A percentile compares a stretch with the other conserved stretches of the same genome.
Evolutionary conservation across 2,888 invertebrate species (phyloP).

Genomic region (Thyatira batis): DNA sequence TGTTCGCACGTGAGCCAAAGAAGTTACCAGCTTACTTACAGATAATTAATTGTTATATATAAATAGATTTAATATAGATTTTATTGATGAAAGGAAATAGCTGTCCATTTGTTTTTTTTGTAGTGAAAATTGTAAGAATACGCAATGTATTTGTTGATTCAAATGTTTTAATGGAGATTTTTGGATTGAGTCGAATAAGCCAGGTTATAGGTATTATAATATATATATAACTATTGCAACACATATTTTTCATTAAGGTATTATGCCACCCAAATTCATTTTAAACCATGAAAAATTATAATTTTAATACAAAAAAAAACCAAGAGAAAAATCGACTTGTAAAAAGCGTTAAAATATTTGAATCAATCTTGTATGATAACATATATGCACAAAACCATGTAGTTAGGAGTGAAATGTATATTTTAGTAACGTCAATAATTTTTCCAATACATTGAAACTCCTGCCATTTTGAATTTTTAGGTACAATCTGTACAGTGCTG

Average conservation of each 20-base stretch:
- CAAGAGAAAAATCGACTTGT: neutral
- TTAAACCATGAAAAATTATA: too few species aligned
- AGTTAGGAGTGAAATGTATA: conserved; percentile 29
- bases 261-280: too few species aligned
- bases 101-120: conserved; percentile 19
- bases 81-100: conserved; percentile 9
- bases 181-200: neutral
- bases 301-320: neutral
- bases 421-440: conserved; percentile 17
- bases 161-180: neutral
- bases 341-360: conserved; percentile 18
- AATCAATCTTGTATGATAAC: conserved; percentile 11
- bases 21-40: conserved; percentile 44
- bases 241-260: too few species aligned
- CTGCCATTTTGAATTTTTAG: conserved; percentile 4
- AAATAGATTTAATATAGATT: conserved; percentile 15
- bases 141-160: neutral
- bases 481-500: neutral
- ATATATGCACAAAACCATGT: conserved; percentile 40
- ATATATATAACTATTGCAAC: too few species aligned
- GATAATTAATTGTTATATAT: conserved; percentile 24
- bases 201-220: conserved; percentile 20
- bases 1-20: conserved; percentile 40
- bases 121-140: conserved; percentile 9
- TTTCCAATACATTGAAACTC: conserved; percentile 1